phyloP scores from a whole-genome alignment of 2,797 vertebrate species.

The Crax fasciolata region DNA sequence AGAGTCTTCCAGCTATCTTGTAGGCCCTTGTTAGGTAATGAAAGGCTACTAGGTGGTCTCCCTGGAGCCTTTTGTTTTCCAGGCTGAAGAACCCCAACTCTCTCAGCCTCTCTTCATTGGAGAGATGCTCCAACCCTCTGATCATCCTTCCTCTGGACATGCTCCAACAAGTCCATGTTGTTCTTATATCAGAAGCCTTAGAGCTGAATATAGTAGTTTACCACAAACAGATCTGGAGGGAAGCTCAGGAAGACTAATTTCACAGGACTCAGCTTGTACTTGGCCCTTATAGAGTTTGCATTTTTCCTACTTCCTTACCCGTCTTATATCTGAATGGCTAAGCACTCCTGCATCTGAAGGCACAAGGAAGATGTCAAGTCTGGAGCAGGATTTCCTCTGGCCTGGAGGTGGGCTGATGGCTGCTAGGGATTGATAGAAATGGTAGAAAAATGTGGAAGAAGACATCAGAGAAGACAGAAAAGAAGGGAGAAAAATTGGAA shows the following conservation, averaged over 20 bases:
- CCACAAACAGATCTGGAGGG: neutral
- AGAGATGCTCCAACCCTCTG: neutral
- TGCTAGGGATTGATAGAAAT: no score
- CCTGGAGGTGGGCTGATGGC: neutral
- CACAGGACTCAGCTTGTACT: neutral
- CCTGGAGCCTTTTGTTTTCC: neutral
- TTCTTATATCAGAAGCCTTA: neutral
- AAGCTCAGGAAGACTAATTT: neutral
- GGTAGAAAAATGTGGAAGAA: neutral
- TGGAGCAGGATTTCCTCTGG: neutral
- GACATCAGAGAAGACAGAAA: neutral
- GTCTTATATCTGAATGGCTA: neutral
- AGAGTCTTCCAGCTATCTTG: neutral
- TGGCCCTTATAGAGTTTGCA: neutral
- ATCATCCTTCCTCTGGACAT: neutral
- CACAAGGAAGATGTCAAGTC: neutral
- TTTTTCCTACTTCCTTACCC: neutral
- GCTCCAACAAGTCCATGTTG: neutral
- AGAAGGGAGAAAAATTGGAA: neutral
- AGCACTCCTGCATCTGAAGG: neutral
- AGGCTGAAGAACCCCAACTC: neutral
- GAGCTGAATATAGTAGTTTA: neutral
- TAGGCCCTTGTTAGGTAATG: no score
- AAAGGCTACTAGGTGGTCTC: neutral
- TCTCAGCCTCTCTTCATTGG: neutral